These are phyloP conservation scores for Solea senegalensis DNA, from an alignment of 2,113 vertebrate genomes.

Conservation along the genomic window DNA sequence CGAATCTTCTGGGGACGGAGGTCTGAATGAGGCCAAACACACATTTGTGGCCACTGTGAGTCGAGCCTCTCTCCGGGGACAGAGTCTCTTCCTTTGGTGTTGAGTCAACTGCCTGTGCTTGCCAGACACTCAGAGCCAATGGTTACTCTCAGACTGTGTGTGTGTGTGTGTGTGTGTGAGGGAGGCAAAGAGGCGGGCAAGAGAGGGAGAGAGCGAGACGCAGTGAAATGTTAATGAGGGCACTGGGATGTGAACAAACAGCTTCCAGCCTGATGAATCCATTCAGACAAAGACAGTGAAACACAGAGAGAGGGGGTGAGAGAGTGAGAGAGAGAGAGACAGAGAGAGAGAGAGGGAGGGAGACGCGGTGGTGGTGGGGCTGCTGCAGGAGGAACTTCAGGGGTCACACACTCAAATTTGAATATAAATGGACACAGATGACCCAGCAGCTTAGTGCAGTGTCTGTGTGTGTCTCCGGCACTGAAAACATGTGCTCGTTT, in stretches of 20 bases:
- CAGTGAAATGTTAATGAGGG: constrained; percentile 74
- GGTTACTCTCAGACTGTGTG: constrained; percentile 26
- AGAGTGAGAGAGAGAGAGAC: background rate
- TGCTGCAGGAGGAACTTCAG: constrained; percentile 16
- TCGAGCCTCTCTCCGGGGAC: background rate
- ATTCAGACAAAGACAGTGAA: constrained; percentile 47
- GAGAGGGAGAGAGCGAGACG: constrained; percentile 5
- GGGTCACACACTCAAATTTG: constrained; percentile 47
- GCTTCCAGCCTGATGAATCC: constrained; percentile 69
- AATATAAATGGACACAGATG: constrained; percentile 49
- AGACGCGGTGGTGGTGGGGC: background rate
- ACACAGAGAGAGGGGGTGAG: background rate
- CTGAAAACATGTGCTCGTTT: background rate
- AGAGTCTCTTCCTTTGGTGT: constrained; percentile 7
- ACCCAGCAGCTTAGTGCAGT: constrained; percentile 20
- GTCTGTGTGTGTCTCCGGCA: constrained; percentile 8
- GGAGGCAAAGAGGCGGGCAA: background rate
- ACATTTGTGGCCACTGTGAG: background rate
- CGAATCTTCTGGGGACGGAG: background rate
- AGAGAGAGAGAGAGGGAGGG: background rate
- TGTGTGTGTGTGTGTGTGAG: constrained; percentile 3
- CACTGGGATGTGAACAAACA: constrained; percentile 67
- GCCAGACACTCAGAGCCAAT: constrained; percentile 33
- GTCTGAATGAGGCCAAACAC: background rate
- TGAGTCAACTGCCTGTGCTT: constrained; percentile 5